Evolutionary conservation across 2,797 vertebrate genomes (phyloP), one percentile per base, ranked within the genome.

Genomic region (Paguma larvata): DNA sequence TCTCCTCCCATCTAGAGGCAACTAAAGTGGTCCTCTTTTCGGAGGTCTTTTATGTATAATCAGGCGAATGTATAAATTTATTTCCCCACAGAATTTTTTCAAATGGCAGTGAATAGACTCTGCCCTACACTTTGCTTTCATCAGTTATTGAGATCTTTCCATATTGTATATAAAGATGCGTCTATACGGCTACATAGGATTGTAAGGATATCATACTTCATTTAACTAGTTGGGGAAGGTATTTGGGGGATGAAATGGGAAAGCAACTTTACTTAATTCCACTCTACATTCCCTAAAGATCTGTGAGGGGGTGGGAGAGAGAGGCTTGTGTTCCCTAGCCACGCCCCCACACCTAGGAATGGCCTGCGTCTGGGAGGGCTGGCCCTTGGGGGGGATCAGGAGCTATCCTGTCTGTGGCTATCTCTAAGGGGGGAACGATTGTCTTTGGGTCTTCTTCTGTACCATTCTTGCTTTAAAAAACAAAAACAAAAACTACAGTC

Each of bases 21-120:
- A 32, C 15, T n/a, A 25, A 80, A 59, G 41, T 23, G 14, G 38
- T 6, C 46, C 18, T 82, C 41, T 62, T 68, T 91, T 48, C 16
- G 11, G 62, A 85, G 48, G 30, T 41, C 44, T 78, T n/a, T 56
- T 48, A 25, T 62, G 0, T 46, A 18, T 56, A 53, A 34, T 41
- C 27, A 65, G 65, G 48, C 30, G 90, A 79, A 80, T 77, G 41
- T 94, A 13, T 79, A 75, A 91, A 59, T 87, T 16, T 48, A 48
- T 89, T 91, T 96, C 48, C 41, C 46, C 65, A 79, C n/a, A 87
- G 53, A 23, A 56, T 89, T 44, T 86, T 75, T 75, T 91, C 59
- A 82, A 87, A 70, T 8, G 5, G 48, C 82, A 85, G 48, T 90
- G 73, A 78, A 72, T 63, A 48, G 2, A 44, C 9, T 85, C 34